These are phyloP conservation scores for Ciconia nigra DNA, from an alignment of 2,797 vertebrate species.

Conservation along the genomic window DNA sequence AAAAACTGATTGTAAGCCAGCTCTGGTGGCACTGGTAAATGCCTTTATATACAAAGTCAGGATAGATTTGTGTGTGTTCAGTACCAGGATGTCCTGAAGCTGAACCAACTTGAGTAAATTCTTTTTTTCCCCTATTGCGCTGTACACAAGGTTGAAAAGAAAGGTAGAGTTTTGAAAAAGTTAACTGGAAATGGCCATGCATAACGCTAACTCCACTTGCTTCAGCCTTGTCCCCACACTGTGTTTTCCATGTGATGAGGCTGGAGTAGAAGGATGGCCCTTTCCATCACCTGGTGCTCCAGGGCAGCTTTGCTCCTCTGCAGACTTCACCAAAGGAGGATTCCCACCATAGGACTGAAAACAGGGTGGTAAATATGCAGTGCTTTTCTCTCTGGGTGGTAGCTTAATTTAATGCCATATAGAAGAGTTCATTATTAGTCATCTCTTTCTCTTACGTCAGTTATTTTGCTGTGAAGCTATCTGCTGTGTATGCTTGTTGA, in stretches of 20 bases:
- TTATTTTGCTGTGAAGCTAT: neutral
- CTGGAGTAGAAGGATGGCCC: neutral
- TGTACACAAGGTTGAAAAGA: neutral
- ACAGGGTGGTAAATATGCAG: neutral
- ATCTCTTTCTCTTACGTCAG: neutral
- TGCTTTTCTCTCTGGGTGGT: neutral
- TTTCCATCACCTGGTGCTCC: neutral
- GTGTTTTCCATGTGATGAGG: neutral
- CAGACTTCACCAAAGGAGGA: neutral
- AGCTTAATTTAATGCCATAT: neutral
- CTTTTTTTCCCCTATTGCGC: neutral
- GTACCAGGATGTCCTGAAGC: neutral
- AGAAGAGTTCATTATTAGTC: neutral
- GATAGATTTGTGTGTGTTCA: neutral
- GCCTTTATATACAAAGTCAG: neutral
- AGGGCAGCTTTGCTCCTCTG: neutral
- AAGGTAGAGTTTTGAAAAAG: neutral
- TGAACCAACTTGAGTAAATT: neutral
- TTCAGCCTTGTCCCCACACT: fast-evolving
- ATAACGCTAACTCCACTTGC: neutral
- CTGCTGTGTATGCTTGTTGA: neutral
- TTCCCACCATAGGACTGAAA: neutral
- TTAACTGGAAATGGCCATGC: neutral
- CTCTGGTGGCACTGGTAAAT: neutral
- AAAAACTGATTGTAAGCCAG: neutral